Percentiles rank a stretch among this genome's conserved stretches.
phyloP scores from a whole-genome alignment of 1,140 invertebrate species.

The Lasaia peninsularis region DNA sequence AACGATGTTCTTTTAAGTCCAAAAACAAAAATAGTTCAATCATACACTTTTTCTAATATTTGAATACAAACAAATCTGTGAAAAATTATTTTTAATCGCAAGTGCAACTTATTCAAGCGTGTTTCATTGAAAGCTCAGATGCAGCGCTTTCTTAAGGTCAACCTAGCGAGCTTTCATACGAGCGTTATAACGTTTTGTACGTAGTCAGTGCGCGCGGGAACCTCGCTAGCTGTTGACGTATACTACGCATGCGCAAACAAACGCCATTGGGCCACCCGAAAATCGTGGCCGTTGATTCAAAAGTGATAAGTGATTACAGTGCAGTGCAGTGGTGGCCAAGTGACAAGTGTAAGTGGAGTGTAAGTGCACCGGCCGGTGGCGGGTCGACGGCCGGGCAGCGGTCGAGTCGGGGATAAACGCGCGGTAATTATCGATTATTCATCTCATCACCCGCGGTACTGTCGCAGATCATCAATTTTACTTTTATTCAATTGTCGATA shows the following conservation, averaged over 20 bases:
- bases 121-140: neutral
- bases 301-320: slow-evolving; percentile 17
- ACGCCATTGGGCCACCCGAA: slow-evolving; percentile 14
- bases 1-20: too few species aligned
- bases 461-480: too few species aligned
- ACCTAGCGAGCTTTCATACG: slow-evolving; percentile 13
- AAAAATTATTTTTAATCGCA: too few species aligned
- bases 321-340: slow-evolving; percentile 15
- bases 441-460: slow-evolving; percentile 17
- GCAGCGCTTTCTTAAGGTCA: slow-evolving; percentile 13
- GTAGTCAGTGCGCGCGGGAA: slow-evolving; percentile 44
- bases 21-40: too few species aligned
- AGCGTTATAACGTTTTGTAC: slow-evolving; percentile 1
- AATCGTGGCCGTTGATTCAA: neutral
- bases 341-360: slow-evolving; percentile 21
- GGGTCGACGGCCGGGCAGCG: slow-evolving; percentile 37
- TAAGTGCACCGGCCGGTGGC: slow-evolving; percentile 32
- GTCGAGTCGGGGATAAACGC: slow-evolving; percentile 33
- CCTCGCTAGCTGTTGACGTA: slow-evolving; percentile 33
- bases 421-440: slow-evolving; percentile 43
- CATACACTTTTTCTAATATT: too few species aligned
- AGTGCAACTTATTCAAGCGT: too few species aligned
- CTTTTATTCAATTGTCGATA: too few species aligned
- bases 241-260: slow-evolving; percentile 22
- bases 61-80: too few species aligned